Evolutionary conservation across 2,888 invertebrate species (phyloP).

Genomic region (Acrocera orbiculus): DNA sequence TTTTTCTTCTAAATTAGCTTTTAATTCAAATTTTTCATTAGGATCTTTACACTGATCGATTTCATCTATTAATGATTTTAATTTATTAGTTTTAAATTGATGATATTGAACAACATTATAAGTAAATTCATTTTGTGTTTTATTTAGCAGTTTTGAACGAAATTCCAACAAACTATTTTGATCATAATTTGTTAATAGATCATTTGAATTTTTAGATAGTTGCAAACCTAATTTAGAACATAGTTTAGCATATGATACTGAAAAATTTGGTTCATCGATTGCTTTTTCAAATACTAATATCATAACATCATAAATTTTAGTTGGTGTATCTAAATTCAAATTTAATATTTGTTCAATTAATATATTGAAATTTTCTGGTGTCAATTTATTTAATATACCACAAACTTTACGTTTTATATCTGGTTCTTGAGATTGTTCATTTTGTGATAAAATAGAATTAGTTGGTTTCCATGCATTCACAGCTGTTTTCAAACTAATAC

Average conservation of each 20-base stretch:
- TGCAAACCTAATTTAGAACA: constrained; percentile 56
- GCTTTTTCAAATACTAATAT: constrained; percentile 88
- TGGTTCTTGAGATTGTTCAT: neutral
- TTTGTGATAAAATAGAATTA: constrained; percentile 30
- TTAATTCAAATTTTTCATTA: constrained; percentile 51
- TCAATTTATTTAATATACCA: constrained; percentile 74
- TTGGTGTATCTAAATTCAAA: constrained; percentile 54
- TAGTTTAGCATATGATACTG: constrained; percentile 78
- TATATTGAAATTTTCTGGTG: constrained; percentile 75
- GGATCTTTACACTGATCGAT: constrained; percentile 20
- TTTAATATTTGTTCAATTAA: constrained; percentile 52
- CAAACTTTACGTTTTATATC: constrained; percentile 59
- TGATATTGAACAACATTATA: constrained; percentile 57
- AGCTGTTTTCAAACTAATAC: constrained; percentile 59
- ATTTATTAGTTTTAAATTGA: constrained; percentile 19
- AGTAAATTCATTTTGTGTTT: constrained; percentile 81
- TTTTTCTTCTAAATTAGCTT: constrained; percentile 45
- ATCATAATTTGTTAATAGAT: constrained; percentile 31
- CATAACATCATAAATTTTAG: constrained; percentile 64
- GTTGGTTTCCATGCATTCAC: constrained; percentile 78
- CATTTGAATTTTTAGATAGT: constrained; percentile 24
- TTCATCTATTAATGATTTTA: constrained; percentile 19
- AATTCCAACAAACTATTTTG: constrained; percentile 34
- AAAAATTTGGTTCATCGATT: constrained; percentile 87
- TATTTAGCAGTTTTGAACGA: constrained; percentile 33